Evolutionary conservation across 2,113 vertebrate species (phyloP), one percentile per base, ranked within the genome.

Genomic region (Ctenomys sociabilis): DNA sequence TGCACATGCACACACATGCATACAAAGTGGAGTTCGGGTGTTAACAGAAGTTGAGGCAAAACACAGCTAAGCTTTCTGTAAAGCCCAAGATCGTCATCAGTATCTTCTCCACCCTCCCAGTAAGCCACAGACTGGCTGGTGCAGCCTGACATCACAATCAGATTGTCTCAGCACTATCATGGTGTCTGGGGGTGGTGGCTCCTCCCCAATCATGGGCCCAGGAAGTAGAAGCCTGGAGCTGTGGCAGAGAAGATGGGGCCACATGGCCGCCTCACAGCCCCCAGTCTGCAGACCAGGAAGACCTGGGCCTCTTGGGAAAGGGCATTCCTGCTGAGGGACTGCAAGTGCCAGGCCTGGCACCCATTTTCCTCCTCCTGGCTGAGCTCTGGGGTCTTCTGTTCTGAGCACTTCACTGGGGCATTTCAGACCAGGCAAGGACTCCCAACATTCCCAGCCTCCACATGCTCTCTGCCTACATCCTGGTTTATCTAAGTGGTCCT

Each of bases 241-340:
- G 59, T 10, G 49, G 17, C 45, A 11, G 70, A n/a, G 64, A 43
- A 30, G 14, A 52, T 59, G 49, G 43, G 73, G 26, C 73, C n/a
- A 11, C 8, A 21, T 14, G 24, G 43, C 80, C 0, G 5, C 49
- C 59, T 73, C 17, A 59, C 26, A n/a, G 52, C 63, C n/a, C 40
- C 4, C 0, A 10, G 26, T 40, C 9, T 49, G 35, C 28, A 52
- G 54, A 68, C 40, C 52, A 80, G 13, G 43, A 80, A 64, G 5
- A 19, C 8, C 4, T 3, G 1, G 82, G 57, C 4, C 37, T 45
- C 17, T 10, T 35, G 35, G 16, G 13, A 49, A 59, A 93, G 43
- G 52, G 9, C 10, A 8, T 4, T 3, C 2, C 5, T 7, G 13
- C 21, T 4, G 9, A 37, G 28, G 32, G 16, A 30, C 14, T 5